These are phyloP conservation scores for Thymelicus lineola DNA, from an alignment of 2,888 invertebrate species.

Conservation along the genomic window DNA sequence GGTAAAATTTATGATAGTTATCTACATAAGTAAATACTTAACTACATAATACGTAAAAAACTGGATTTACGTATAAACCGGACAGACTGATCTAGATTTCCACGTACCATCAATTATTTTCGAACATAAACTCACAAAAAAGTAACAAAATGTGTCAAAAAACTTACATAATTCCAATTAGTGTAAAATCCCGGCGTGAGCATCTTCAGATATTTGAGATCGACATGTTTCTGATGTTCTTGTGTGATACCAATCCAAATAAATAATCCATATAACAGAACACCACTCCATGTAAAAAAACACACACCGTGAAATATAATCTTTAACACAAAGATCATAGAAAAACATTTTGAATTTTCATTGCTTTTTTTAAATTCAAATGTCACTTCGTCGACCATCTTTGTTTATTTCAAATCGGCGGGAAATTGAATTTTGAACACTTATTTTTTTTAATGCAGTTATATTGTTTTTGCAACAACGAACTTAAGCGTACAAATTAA, in stretches of 20 bases:
- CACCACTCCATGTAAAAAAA: constrained; percentile 39
- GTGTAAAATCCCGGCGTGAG: constrained; percentile 56
- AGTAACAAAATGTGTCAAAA: neutral
- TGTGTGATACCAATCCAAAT: constrained; percentile 45
- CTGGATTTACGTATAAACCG: too few relatives aligned
- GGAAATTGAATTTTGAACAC: neutral
- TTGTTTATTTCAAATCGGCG: neutral
- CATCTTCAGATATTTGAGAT: constrained; percentile 48
- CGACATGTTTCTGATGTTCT: constrained; percentile 44
- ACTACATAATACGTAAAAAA: too few relatives aligned
- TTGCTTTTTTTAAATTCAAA: neutral
- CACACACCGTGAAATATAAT: constrained; percentile 43
- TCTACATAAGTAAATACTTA: too few relatives aligned
- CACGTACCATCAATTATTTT: too few relatives aligned
- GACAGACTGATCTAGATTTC: too few relatives aligned
- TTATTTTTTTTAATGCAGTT: too few relatives aligned
- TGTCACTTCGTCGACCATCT: constrained; percentile 41
- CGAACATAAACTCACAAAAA: too few relatives aligned
- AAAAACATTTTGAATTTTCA: constrained; percentile 36
- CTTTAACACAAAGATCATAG: constrained; percentile 39
- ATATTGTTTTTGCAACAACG: neutral
- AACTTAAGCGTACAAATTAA: too few relatives aligned
- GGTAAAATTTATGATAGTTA: too few relatives aligned
- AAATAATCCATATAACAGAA: constrained; percentile 36
- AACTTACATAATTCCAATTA: constrained; percentile 65